These are phyloP conservation scores for Morphnarchus princeps DNA, from an alignment of 2,113 vertebrate species.

Conservation along the genomic window DNA sequence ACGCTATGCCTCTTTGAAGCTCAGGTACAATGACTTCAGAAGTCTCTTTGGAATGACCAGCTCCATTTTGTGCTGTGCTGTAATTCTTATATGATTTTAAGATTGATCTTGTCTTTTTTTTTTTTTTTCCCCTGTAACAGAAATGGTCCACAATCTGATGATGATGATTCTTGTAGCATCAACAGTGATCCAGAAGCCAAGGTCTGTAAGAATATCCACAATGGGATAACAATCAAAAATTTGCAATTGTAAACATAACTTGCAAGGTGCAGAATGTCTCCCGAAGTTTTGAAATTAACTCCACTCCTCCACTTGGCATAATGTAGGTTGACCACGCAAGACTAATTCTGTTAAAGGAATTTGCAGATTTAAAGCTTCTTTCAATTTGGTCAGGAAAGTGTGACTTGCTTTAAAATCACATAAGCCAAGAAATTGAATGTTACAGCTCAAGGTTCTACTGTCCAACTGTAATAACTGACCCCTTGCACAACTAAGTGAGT, in stretches of 20 bases:
- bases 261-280: background rate
- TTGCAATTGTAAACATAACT: background rate
- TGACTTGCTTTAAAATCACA: background rate
- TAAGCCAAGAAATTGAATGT: background rate
- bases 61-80: background rate
- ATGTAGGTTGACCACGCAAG: background rate
- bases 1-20: conserved; percentile 93
- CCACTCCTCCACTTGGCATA: background rate
- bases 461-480: background rate
- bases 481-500: background rate
- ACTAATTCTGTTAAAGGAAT: background rate
- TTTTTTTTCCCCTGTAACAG: conserved; percentile 26
- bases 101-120: background rate
- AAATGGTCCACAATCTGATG: conserved; percentile 85
- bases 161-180: conserved; percentile 87
- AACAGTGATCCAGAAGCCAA: conserved; percentile 90
- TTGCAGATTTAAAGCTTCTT: background rate
- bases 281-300: background rate
- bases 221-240: background rate
- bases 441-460: background rate
- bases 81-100: background rate
- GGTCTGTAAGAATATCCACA: conserved; percentile 74
- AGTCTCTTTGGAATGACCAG: background rate
- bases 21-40: conserved; percentile 76
- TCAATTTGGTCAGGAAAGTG: background rate